phyloP scores from a whole-genome alignment of 2,888 invertebrate genomes.

The Parnassius orleans region DNA sequence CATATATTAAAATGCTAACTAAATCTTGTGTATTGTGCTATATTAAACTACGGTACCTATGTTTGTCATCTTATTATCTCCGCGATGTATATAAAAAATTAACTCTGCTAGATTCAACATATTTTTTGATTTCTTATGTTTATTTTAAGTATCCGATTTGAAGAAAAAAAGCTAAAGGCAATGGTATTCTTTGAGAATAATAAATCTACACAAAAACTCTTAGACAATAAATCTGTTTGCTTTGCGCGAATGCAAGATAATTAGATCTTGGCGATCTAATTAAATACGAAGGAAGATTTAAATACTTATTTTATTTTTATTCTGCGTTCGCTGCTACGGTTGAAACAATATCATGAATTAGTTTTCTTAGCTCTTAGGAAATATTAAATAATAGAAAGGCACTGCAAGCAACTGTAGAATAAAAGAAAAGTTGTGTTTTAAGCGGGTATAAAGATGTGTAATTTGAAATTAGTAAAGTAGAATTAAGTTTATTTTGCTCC shows the following conservation, averaged over 20 bases:
- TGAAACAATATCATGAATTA: conserved; percentile 14
- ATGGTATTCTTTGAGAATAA: too few species aligned
- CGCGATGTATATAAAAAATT: conserved; percentile 26
- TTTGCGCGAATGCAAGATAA: not conserved
- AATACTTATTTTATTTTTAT: conserved; percentile 14
- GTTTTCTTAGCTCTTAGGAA: not conserved
- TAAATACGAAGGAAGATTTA: conserved; percentile 13
- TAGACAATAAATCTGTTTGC: not conserved
- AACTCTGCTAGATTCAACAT: conserved; percentile 16
- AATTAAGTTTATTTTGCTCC: too few species aligned
- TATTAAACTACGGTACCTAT: conserved; percentile 32
- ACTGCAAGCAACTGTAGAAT: not conserved
- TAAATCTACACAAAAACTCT: too few species aligned
- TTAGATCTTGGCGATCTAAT: conserved; percentile 4
- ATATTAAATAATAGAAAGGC: conserved; percentile 9
- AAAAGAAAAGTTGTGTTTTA: not conserved
- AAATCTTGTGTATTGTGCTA: conserved; percentile 33
- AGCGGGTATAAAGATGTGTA: not conserved
- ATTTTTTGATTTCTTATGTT: not conserved
- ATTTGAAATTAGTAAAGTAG: not conserved
- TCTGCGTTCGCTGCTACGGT: not conserved
- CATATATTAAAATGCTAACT: conserved; percentile 29
- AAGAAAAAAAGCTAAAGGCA: not conserved
- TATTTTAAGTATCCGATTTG: not conserved
- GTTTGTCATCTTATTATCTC: conserved; percentile 41